These are phyloP conservation scores for Hystrix cristata DNA, from an alignment of 2,113 vertebrate genomes.

Conservation along the genomic window DNA sequence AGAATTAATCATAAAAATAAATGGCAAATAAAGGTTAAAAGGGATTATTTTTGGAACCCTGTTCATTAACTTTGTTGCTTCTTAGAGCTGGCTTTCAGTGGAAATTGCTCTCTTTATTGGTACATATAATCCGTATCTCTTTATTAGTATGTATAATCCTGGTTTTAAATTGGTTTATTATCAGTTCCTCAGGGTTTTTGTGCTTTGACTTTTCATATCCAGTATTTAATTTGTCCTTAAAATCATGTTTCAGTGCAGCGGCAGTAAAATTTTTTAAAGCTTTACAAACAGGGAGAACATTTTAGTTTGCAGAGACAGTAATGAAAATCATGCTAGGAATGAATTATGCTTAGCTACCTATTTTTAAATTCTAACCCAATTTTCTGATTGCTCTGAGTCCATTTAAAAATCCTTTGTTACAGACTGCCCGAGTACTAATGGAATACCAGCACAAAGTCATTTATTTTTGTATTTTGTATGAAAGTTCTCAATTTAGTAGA, in stretches of 20 bases:
- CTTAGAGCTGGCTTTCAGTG: neutral
- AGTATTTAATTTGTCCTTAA: conserved; percentile 55
- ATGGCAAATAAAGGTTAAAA: conserved; percentile 51
- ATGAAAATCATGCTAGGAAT: neutral
- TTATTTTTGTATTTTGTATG: conserved; percentile 30
- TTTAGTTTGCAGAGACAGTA: conserved; percentile 50
- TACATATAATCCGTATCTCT: neutral
- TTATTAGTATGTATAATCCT: neutral
- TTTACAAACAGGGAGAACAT: conserved; percentile 37
- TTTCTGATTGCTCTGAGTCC: conserved; percentile 19
- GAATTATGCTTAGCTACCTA: neutral
- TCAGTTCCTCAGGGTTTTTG: neutral
- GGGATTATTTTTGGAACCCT: conserved; percentile 43
- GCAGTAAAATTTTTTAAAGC: neutral
- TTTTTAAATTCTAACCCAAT: conserved; percentile 44
- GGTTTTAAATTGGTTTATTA: neutral
- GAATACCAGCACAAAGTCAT: neutral
- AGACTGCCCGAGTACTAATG: neutral
- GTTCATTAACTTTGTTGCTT: conserved; percentile 18
- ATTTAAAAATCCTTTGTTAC: neutral
- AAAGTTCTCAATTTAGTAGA: neutral
- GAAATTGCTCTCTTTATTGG: neutral
- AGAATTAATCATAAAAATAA: conserved; percentile 62
- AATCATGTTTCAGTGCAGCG: conserved; percentile 46
- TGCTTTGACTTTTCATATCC: conserved; percentile 48